Percentiles rank a stretch among this genome's conserved stretches.
These are phyloP conservation scores for Myotis brandtii DNA, from an alignment of 2,113 vertebrate species.

Conservation along the genomic window DNA sequence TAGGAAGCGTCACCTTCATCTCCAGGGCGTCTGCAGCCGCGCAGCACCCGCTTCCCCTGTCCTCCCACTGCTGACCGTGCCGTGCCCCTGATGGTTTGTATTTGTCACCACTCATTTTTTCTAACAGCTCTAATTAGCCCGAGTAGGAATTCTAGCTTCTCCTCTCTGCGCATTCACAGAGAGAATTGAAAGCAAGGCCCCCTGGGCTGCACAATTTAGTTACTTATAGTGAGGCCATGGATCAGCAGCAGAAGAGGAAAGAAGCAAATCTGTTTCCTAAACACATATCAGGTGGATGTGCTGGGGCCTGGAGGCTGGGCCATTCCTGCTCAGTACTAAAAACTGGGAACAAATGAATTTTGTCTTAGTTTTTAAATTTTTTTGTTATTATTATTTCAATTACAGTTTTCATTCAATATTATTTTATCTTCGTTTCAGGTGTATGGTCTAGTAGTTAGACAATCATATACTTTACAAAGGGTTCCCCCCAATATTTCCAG, in stretches of 20 bases:
- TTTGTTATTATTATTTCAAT: not conserved
- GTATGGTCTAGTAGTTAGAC: not conserved
- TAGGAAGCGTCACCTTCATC: not conserved
- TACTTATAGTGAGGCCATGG: not conserved
- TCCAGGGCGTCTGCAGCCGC: accelerated
- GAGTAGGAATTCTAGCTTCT: not conserved
- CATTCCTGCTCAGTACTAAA: not conserved
- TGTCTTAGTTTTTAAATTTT: not conserved
- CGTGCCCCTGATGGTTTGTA: not conserved
- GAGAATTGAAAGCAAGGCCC: not conserved
- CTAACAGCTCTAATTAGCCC: not conserved
- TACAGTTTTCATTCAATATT: not conserved
- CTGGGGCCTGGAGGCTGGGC: not conserved
- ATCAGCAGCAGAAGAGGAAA: not conserved
- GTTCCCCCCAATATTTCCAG: not conserved
- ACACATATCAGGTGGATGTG: not conserved
- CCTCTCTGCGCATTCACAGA: not conserved
- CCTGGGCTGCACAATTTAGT: not conserved
- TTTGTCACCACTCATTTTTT: slow-evolving; percentile 1
- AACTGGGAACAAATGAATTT: too few relatives aligned
- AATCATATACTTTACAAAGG: not conserved
- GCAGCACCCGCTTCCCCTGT: not conserved
- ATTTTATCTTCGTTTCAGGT: not conserved
- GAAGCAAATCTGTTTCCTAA: not conserved
- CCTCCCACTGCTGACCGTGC: not conserved